Percentiles rank a stretch among this genome's conserved stretches.
These are phyloP conservation scores for Chunga burmeisteri DNA, from an alignment of 2,113 vertebrate species.

Conservation along the genomic window DNA sequence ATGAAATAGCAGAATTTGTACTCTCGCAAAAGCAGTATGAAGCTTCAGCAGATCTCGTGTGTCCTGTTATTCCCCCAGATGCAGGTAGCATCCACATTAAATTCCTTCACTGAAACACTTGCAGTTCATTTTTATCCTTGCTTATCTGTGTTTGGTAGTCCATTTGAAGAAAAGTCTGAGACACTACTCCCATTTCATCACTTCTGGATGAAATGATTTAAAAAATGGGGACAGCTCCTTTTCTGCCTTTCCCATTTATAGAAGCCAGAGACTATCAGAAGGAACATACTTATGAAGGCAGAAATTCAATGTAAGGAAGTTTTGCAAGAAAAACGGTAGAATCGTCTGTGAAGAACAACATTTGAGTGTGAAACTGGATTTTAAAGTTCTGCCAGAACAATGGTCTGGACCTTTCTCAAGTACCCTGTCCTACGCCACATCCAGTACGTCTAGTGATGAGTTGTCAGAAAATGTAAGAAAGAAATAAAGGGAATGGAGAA, in stretches of 20 bases:
- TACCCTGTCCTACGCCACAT: not conserved
- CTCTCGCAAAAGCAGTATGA: not conserved
- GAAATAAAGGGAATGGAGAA: not conserved
- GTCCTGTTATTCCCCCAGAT: not conserved
- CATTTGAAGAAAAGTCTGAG: not conserved
- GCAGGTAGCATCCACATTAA: not conserved
- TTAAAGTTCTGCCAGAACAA: not conserved
- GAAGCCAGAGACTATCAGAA: not conserved
- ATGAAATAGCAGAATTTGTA: not conserved
- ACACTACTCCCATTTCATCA: not conserved
- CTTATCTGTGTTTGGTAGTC: not conserved
- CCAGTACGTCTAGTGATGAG: not conserved
- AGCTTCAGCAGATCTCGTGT: not conserved
- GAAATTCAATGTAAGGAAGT: not conserved
- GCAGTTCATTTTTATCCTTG: not conserved
- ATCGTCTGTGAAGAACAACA: not conserved
- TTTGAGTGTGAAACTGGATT: not conserved
- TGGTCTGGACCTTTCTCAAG: not conserved
- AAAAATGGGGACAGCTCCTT: not conserved
- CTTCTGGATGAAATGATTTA: not conserved
- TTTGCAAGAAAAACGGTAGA: not conserved
- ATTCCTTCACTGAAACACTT: not conserved
- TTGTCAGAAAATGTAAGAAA: not conserved
- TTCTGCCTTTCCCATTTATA: not conserved
- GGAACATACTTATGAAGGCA: not conserved